Conservation (phyloP, 2,888 invertebrate genomes). For the Phyllotreta striolata region DNA sequence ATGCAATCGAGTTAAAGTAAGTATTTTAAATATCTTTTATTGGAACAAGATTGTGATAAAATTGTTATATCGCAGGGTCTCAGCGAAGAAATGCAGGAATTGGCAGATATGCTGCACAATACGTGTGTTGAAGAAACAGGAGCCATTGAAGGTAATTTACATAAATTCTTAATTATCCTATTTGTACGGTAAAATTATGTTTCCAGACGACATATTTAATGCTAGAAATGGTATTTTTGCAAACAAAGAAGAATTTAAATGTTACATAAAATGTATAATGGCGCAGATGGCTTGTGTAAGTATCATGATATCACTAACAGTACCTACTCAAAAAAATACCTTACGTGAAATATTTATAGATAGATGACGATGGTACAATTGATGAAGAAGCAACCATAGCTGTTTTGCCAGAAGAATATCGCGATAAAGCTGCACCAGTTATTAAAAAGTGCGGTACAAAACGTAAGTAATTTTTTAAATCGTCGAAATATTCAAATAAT, state of each 20-base stretch:
- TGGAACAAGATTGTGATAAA: too few relatives aligned
- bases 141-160: slow-evolving; percentile 51
- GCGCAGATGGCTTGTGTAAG: slow-evolving; percentile 54
- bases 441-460: slow-evolving; percentile 56
- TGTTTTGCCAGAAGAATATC: slow-evolving; percentile 56
- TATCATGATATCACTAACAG: slow-evolving; percentile 9
- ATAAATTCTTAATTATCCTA: neutral
- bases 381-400: slow-evolving; percentile 58
- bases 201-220: slow-evolving; percentile 48
- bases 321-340: neutral
- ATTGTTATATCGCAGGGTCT: slow-evolving; percentile 40
- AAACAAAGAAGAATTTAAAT: slow-evolving; percentile 51
- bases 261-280: slow-evolving; percentile 57
- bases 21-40: neutral
- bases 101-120: slow-evolving; percentile 53
- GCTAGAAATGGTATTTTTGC: slow-evolving; percentile 53
- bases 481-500: neutral
- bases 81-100: slow-evolving; percentile 52
- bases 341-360: slow-evolving; percentile 47
- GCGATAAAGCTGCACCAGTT: slow-evolving; percentile 48
- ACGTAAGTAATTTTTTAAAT: slow-evolving; percentile 47
- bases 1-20: neutral
- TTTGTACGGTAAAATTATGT: neutral
- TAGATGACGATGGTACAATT: slow-evolving; percentile 58
- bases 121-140: slow-evolving; percentile 55